phyloP scores from a whole-genome alignment of 2,113 vertebrate genomes.

The Coryphaenoides rupestris region DNA sequence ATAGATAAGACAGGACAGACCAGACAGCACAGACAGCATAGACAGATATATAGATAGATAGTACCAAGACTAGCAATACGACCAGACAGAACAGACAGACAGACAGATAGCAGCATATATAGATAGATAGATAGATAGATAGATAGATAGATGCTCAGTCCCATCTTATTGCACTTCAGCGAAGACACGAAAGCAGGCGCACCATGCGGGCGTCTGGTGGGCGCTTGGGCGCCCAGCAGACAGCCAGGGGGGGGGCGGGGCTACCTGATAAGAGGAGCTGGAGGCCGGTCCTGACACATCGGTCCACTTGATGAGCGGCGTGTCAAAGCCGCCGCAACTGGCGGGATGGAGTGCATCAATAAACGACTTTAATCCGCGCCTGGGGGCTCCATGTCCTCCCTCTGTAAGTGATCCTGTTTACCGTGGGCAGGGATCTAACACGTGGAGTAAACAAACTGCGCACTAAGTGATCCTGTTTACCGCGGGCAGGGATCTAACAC shows the following conservation, averaged over 20 bases:
- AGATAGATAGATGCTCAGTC: too few species aligned
- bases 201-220: too few species aligned
- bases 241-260: conserved; percentile 56
- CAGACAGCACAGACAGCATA: too few species aligned
- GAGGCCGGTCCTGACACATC: conserved; percentile 66
- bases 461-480: conserved; percentile 55
- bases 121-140: conserved; percentile 14
- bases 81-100: too few species aligned
- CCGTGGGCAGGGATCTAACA: conserved; percentile 51
- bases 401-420: conserved; percentile 70
- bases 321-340: conserved; percentile 67
- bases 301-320: conserved; percentile 71
- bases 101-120: too few species aligned
- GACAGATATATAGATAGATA: too few species aligned
- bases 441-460: conserved; percentile 35
- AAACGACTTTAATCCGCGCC: conserved; percentile 73
- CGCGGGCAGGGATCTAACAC: neutral
- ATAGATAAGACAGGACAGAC: too few species aligned
- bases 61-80: too few species aligned
- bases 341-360: conserved; percentile 73
- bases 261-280: conserved; percentile 65
- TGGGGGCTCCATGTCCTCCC: conserved; percentile 65
- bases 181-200: too few species aligned
- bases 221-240: too few species aligned
- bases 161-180: too few species aligned